These are phyloP conservation scores for Dendronephthya gigantea DNA, from an alignment of 64 coral and sea anemone genomes.

Conservation along the genomic window DNA sequence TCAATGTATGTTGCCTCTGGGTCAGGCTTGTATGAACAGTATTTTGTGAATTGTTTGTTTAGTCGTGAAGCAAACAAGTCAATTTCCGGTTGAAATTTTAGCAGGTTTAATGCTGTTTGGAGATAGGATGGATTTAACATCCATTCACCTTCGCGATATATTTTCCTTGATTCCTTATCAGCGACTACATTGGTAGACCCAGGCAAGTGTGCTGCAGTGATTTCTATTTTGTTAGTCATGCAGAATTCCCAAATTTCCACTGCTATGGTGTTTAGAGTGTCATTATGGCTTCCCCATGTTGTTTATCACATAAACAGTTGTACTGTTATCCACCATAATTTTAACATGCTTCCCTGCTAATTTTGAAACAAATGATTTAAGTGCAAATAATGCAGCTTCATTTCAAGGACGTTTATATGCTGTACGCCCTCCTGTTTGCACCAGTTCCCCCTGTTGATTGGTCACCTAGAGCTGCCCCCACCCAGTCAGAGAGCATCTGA, in stretches of 20 bases:
- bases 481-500: neutral
- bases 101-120: neutral
- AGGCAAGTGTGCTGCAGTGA: conserved; percentile 47
- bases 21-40: conserved; percentile 37
- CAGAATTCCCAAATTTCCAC: conserved; percentile 26
- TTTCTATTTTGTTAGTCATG: conserved; percentile 14
- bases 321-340: conserved; percentile 42
- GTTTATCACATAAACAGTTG: conserved; percentile 31
- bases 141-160: conserved; percentile 42
- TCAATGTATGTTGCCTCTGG: conserved; percentile 33
- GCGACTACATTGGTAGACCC: conserved; percentile 11
- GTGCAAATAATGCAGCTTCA: conserved; percentile 30
- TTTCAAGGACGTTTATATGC: conserved; percentile 36
- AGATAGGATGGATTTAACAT: conserved; percentile 24
- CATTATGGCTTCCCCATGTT: conserved; percentile 47
- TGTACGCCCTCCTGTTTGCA: neutral
- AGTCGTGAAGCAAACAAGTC: conserved; percentile 42
- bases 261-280: neutral
- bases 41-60: conserved; percentile 38
- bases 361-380: conserved; percentile 18
- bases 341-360: conserved; percentile 46
- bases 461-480: conserved; percentile 29
- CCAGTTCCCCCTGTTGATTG: conserved; percentile 30
- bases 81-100: conserved; percentile 36
- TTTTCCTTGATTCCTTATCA: conserved; percentile 39